phyloP scores from a whole-genome alignment of 2,888 invertebrate genomes.

The Drepanosiphum platanoidis region DNA sequence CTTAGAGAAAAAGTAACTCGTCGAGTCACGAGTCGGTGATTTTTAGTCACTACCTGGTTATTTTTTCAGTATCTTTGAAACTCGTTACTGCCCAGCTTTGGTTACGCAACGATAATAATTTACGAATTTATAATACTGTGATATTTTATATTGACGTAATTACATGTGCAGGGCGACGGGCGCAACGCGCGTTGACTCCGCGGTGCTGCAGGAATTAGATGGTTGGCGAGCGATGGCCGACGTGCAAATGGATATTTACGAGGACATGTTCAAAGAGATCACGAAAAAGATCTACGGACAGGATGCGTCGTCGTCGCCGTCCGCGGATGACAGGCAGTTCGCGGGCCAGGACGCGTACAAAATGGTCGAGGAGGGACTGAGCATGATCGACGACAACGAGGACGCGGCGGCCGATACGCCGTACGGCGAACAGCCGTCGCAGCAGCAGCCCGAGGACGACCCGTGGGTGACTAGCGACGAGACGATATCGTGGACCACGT shows the following conservation, averaged over 20 bases:
- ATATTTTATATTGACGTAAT: no score
- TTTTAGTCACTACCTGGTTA: no score
- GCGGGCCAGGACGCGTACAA: slow-evolving; percentile 65
- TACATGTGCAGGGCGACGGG: background rate
- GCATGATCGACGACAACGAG: slow-evolving; percentile 65
- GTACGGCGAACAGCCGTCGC: slow-evolving; percentile 71
- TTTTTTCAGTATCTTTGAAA: no score
- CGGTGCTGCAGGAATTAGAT: slow-evolving; percentile 52
- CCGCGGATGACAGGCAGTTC: slow-evolving; percentile 64
- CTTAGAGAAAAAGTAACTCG: no score
- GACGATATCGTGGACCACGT: slow-evolving; percentile 78
- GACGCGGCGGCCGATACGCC: slow-evolving; percentile 62
- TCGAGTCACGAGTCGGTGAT: no score
- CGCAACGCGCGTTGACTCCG: background rate
- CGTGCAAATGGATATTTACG: slow-evolving; percentile 75
- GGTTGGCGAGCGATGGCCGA: slow-evolving; percentile 63
- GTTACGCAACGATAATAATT: no score
- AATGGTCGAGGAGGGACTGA: slow-evolving; percentile 67
- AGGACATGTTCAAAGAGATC: slow-evolving; percentile 91
- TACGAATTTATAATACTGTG: no score
- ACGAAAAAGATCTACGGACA: slow-evolving; percentile 91
- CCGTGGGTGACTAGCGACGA: slow-evolving; percentile 79
- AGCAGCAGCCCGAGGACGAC: slow-evolving; percentile 78
- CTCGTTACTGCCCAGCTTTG: no score
- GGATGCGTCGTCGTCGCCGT: slow-evolving; percentile 69